Conservation (phyloP, 2,797 vertebrate species). For the Meda fulgida region DNA sequence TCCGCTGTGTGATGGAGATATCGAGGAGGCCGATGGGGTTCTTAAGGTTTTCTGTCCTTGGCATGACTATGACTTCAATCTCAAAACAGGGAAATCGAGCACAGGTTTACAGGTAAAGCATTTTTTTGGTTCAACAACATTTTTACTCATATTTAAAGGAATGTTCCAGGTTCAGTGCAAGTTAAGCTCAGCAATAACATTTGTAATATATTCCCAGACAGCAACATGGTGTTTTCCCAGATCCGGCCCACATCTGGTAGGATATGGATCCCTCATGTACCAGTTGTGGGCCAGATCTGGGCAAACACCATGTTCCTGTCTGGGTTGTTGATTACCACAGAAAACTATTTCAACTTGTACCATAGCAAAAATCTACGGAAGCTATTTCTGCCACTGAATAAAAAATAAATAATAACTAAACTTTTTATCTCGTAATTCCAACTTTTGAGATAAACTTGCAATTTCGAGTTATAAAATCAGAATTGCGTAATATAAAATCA, state of each 20-base stretch:
- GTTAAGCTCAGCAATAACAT: not conserved
- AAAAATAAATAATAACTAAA: no score
- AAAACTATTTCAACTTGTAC: not conserved
- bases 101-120: slow-evolving; percentile 74
- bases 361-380: not conserved
- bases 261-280: no score
- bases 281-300: no score
- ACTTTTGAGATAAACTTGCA: not conserved
- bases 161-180: not conserved
- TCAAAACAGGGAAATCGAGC: slow-evolving; percentile 76
- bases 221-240: no score
- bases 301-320: no score
- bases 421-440: no score
- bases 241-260: no score
- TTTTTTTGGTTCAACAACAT: not conserved
- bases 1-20: slow-evolving; percentile 80
- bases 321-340: not conserved
- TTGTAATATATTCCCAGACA: not conserved
- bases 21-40: slow-evolving; percentile 77
- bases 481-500: no score
- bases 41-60: slow-evolving; percentile 81
- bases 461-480: not conserved
- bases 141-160: not conserved
- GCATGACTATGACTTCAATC: slow-evolving; percentile 81
- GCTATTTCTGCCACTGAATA: not conserved